Base-by-base conservation (phyloP, 2,888 invertebrate genomes). In the Trachelus troglodyta region DNA sequence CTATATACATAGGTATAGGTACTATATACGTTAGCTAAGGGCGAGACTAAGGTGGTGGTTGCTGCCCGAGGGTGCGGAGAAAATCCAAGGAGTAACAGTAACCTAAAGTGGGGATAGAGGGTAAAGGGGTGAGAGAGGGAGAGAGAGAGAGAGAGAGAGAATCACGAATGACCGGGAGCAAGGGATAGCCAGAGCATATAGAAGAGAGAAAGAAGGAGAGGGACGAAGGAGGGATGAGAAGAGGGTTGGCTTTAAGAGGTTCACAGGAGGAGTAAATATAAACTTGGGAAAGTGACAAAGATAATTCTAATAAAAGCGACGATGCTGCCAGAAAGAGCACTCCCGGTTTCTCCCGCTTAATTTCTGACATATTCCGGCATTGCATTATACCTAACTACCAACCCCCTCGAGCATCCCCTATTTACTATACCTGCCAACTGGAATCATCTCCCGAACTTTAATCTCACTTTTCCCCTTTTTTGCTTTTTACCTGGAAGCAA, bases 251-350 rank as follows among this genome's bases (percentile, higher is more conserved):
- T 90, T 90, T 89, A 90, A 90, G 91, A 90, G 90, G 88, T 89
- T 88, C 89, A 85, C 88, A 83, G 84, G 85, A 88, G 88, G 87
- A 91, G 90, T 90, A 91, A 91, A 91, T 91, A 91, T 91, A 91
- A 91, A 91, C 91, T 91, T 90, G 90, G 88, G 89, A 89, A 90
- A 90, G 89, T 89, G 90, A 91, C 91, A 90, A 91, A 91, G 91
- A 91, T 91, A 91, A 91, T 91, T 91, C 91, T 91, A 91, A 91
- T 91, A 91, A 91, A 91, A 91, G 90, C 90, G 87, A 87, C 87
- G 87, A 88, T 86, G 85, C 85, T 85, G 87, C 79, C 85, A 84
- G 86, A 88, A 56, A 56, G 87, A 89, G 90, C 87, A 89, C 89
- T 89, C 87, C 79, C 82, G 75, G 78, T 79, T 88, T 88, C 88